Evolutionary conservation across 2,797 vertebrate species (phyloP), one percentile per base, ranked within the genome.

Genomic region (Chiloscyllium punctatum): DNA sequence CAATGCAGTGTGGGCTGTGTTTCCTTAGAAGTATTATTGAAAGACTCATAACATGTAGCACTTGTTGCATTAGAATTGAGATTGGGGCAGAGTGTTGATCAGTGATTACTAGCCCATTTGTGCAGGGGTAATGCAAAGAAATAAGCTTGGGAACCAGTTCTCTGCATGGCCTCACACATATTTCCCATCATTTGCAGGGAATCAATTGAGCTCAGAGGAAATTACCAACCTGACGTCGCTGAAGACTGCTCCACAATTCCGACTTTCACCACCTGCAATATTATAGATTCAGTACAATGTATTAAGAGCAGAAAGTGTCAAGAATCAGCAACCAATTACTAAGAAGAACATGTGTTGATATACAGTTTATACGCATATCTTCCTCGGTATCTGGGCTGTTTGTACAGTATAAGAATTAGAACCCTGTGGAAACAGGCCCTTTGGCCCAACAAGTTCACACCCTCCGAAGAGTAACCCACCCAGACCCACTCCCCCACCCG

Each of bases 201-300:
- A 77, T 4, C 37, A 7, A 69, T 37, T 77, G 74, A 4, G 9
- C 9, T 53, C 42, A 37, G 23, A 90, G 74, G 42, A 82, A 68
- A 69, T 57, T 96, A 97, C 96, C 97, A 97, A 98, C 99, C 99
- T 97, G 99, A 99, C 0, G 98, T 98, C 96, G 98, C 98, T 15
- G 98, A 99, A 4, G 98, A 98, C 48, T 99, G 99, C 95, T 99
- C 99, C 97, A 99, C 98, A 69, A 99, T 98, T 96, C 99, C 99
- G 91, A 99, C 99, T 96, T 99, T 99, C 96, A 99, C 99, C 97
- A 99, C 98, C 99, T 99, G 96, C 48, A 96, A 3, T 82, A 95
- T 33, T 68, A 74, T 30, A 51, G 11, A 95, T 77, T 77, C 71
- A 95, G 71, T 77, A 53, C 42, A 94, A 66, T 95, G 48, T 57